A percentile compares a stretch with the other conserved stretches of the same genome.
Conservation (phyloP, 2,888 invertebrate genomes). For the Apantesis nais region DNA sequence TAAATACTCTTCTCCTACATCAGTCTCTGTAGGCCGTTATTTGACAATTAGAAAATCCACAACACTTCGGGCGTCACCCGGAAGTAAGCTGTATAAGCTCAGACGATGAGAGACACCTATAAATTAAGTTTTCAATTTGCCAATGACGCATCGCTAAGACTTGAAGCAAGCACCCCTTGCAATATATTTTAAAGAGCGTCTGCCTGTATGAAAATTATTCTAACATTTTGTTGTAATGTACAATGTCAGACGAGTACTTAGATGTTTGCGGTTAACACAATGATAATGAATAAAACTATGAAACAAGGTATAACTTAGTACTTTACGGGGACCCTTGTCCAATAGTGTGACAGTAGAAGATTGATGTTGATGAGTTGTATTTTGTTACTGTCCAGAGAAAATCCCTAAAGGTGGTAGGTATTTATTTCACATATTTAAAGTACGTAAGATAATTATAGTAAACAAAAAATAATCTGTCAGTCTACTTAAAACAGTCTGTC, state of each 20-base stretch:
- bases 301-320: slow-evolving; percentile 3
- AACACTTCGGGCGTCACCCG: slow-evolving; percentile 61
- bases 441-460: too few relatives aligned
- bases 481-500: too few relatives aligned
- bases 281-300: slow-evolving; percentile 7
- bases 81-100: slow-evolving; percentile 69
- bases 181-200: slow-evolving; percentile 48
- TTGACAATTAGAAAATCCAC: slow-evolving; percentile 62
- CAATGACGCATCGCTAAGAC: slow-evolving; percentile 73
- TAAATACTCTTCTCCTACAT: slow-evolving; percentile 11
- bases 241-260: slow-evolving; percentile 10
- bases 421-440: too few relatives aligned
- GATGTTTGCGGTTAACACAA: not conserved
- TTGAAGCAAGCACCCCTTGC: slow-evolving; percentile 47
- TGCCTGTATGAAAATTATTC: slow-evolving; percentile 38
- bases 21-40: slow-evolving; percentile 33
- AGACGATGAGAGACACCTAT: slow-evolving; percentile 66
- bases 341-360: slow-evolving; percentile 11
- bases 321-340: slow-evolving; percentile 8
- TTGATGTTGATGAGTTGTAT: slow-evolving; percentile 13
- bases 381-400: slow-evolving; percentile 4
- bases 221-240: slow-evolving; percentile 25
- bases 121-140: slow-evolving; percentile 78
- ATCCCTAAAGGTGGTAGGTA: not conserved
- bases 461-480: too few relatives aligned